phyloP scores from a whole-genome alignment of 2,888 invertebrate species.

The Eugnorisma glareosa region DNA sequence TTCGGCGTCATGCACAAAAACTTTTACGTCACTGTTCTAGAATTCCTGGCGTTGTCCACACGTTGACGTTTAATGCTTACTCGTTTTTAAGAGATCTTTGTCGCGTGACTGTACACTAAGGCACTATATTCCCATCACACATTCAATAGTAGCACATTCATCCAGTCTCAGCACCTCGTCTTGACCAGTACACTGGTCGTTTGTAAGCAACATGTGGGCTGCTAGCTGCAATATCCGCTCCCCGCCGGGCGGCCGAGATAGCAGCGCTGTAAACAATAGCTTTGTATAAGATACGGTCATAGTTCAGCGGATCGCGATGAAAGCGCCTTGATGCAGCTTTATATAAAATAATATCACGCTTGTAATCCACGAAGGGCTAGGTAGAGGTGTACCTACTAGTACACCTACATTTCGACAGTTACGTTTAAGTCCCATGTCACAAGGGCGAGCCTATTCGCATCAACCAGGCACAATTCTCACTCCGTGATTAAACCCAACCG shows the following conservation, averaged over 20 bases:
- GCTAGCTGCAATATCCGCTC: conserved; percentile 57
- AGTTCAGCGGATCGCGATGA: conserved; percentile 57
- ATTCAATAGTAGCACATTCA: conserved; percentile 2
- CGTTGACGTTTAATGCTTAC: neutral
- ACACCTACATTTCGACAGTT: neutral
- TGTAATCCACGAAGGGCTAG: no score
- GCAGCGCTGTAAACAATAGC: conserved; percentile 59
- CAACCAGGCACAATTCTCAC: neutral
- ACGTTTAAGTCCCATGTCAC: neutral
- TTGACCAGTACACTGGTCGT: conserved; percentile 32
- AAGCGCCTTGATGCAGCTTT: conserved; percentile 48
- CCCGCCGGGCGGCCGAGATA: conserved; percentile 7
- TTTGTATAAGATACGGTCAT: conserved; percentile 56
- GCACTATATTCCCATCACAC: neutral
- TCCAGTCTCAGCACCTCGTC: conserved; percentile 29
- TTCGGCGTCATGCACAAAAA: neutral
- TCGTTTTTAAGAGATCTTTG: neutral
- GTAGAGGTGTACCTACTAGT: conserved; percentile 3
- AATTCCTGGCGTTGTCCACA: neutral
- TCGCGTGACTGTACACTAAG: no score
- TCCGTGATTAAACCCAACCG: neutral
- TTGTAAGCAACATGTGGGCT: conserved; percentile 63
- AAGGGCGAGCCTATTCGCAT: neutral
- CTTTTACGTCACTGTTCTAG: neutral
- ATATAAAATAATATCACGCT: neutral